These are phyloP conservation scores for Muscidifurax raptorellus DNA, from an alignment of 1,140 invertebrate species.

Conservation along the genomic window DNA sequence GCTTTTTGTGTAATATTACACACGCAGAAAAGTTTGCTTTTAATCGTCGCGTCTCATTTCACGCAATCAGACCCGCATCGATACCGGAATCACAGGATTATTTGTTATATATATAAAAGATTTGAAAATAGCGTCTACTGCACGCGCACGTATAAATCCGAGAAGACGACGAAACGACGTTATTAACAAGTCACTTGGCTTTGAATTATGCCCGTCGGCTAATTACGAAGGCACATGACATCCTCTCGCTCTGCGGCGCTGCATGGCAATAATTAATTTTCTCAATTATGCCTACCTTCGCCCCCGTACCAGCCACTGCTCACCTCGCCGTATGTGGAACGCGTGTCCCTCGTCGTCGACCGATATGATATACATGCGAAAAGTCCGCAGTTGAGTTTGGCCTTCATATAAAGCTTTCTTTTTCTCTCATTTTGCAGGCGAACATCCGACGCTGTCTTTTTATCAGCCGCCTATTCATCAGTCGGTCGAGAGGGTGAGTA, in stretches of 20 bases:
- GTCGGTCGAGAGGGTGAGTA: conserved; percentile 9
- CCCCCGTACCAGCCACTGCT: conserved; percentile 42
- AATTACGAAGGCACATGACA: conserved; percentile 71
- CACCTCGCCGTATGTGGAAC: not conserved
- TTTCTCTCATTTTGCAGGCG: conserved; percentile 66
- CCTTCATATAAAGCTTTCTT: conserved; percentile 27
- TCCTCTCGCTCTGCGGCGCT: conserved; percentile 54
- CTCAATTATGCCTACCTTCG: conserved; percentile 66
- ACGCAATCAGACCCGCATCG: not conserved
- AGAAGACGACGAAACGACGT: conserved; percentile 62
- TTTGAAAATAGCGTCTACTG: too few species aligned
- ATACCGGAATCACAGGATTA: too few species aligned
- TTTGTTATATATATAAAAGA: too few species aligned
- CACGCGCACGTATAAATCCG: conserved; percentile 44
- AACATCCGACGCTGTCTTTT: conserved; percentile 55
- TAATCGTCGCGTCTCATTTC: not conserved
- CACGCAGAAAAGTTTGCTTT: not conserved
- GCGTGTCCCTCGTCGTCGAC: not conserved
- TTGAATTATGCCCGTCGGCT: conserved; percentile 71
- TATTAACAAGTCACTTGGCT: conserved; percentile 70
- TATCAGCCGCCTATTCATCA: conserved; percentile 49
- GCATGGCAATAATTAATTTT: conserved; percentile 74
- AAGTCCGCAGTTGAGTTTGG: not conserved
- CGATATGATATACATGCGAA: not conserved
- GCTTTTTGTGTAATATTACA: not conserved